phyloP scores from a whole-genome alignment of 2,797 vertebrate species.

The Ambastaia sidthimunki region DNA sequence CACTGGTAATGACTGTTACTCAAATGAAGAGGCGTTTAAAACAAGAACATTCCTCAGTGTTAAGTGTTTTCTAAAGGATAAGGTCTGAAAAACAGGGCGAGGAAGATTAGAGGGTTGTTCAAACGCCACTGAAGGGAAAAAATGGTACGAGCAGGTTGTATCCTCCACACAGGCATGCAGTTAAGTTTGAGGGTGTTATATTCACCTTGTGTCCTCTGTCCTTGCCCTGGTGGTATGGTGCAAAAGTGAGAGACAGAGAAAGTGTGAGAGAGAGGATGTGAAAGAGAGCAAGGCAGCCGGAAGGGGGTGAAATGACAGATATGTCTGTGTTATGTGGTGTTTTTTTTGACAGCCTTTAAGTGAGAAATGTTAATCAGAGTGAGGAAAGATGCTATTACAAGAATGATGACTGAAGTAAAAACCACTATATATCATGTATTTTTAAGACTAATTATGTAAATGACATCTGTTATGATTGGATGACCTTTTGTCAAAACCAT shows the following conservation, averaged over 20 bases:
- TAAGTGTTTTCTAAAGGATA: conserved; percentile 4
- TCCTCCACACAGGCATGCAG: conserved; percentile 23
- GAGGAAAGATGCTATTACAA: neutral
- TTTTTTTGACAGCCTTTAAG: neutral
- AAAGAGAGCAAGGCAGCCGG: conserved; percentile 53
- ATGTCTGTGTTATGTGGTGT: conserved; percentile 2
- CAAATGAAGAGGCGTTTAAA: neutral
- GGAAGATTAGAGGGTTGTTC: conserved; percentile 16
- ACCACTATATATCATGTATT: neutral
- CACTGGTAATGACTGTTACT: conserved; percentile 6
- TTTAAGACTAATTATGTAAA: too few relatives aligned
- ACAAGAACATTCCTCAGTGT: conserved; percentile 19
- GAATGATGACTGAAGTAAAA: conserved; percentile 14
- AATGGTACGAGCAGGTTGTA: neutral
- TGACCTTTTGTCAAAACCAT: too few relatives aligned
- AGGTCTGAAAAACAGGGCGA: conserved; percentile 9
- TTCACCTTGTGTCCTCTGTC: conserved; percentile 89
- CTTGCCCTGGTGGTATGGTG: conserved; percentile 81
- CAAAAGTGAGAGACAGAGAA: conserved; percentile 67
- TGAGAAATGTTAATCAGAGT: neutral
- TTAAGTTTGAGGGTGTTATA: conserved; percentile 64
- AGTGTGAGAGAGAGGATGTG: conserved; percentile 27
- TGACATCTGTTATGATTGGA: too few relatives aligned
- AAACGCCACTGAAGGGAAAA: neutral
- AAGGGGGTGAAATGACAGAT: conserved; percentile 75